A percentile compares a stretch with the other conserved stretches of the same genome.
These are phyloP conservation scores for Sciurus vulgaris DNA, from an alignment of 2,797 vertebrate genomes.

Conservation along the genomic window DNA sequence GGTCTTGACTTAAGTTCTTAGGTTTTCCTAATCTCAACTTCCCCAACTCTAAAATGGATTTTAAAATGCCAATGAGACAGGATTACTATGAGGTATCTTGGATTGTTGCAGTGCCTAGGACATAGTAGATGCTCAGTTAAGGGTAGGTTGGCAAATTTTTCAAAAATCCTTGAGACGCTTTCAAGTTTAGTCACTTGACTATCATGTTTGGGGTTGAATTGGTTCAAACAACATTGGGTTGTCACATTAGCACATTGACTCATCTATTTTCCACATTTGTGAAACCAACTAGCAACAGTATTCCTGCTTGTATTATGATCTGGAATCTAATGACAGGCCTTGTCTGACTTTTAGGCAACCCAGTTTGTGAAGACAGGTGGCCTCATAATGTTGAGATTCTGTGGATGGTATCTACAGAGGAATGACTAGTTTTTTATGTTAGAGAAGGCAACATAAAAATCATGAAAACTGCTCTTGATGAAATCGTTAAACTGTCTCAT, in stretches of 20 bases:
- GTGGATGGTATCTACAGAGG: conserved; percentile 23
- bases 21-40: conserved; percentile 51
- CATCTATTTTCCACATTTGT: conserved; percentile 48
- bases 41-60: conserved; percentile 40
- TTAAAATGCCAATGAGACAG: not conserved
- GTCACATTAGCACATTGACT: not conserved
- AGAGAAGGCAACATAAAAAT: conserved; percentile 56
- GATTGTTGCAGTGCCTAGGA: conserved; percentile 1
- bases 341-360: conserved; percentile 34
- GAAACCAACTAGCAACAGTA: conserved; percentile 57
- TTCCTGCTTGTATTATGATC: conserved; percentile 46
- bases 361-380: conserved; percentile 25
- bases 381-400: conserved; percentile 34
- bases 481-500: conserved; percentile 64
- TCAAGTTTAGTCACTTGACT: conserved; percentile 29
- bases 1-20: conserved; percentile 38
- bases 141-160: not conserved
- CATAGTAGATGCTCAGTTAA: not conserved
- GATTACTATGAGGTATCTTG: not conserved
- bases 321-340: conserved; percentile 27
- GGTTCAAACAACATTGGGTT: conserved; percentile 27
- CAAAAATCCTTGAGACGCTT: conserved; percentile 19
- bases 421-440: conserved; percentile 54
- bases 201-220: not conserved
- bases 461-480: conserved; percentile 54